These are phyloP conservation scores for Equus przewalskii DNA, from an alignment of 2,113 vertebrate genomes.

Conservation along the genomic window DNA sequence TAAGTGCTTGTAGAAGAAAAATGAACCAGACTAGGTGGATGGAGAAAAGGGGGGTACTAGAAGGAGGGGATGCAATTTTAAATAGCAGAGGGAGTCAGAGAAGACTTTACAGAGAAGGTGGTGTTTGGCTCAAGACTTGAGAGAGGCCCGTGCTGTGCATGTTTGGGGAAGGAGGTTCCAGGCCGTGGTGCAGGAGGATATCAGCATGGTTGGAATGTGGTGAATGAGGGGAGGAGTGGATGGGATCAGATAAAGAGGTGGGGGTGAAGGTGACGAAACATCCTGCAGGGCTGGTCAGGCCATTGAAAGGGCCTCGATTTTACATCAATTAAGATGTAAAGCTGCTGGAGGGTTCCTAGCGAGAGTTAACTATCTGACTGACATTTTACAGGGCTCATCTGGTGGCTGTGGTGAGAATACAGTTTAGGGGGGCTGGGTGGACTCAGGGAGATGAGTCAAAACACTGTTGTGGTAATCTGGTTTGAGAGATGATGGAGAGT, in stretches of 20 bases:
- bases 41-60: fast-evolving
- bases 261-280: not conserved
- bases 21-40: not conserved
- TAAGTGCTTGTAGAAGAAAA: not conserved
- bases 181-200: not conserved
- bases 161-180: not conserved
- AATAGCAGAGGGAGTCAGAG: not conserved
- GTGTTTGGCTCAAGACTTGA: not conserved
- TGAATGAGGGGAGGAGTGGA: not conserved
- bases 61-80: not conserved
- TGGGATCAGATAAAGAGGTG: too few relatives aligned
- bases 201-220: not conserved
- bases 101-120: not conserved
- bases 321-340: not conserved
- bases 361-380: not conserved
- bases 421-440: not conserved
- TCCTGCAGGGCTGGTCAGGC: not conserved
- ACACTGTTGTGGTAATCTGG: not conserved
- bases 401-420: not conserved
- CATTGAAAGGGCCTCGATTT: not conserved
- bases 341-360: not conserved
- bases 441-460: not conserved
- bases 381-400: not conserved
- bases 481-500: not conserved
- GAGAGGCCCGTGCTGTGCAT: not conserved